A percentile compares a stretch with the other conserved stretches of the same genome.
These are phyloP conservation scores for Ceratosolen solmsi DNA, from an alignment of 1,140 invertebrate species.

Conservation along the genomic window DNA sequence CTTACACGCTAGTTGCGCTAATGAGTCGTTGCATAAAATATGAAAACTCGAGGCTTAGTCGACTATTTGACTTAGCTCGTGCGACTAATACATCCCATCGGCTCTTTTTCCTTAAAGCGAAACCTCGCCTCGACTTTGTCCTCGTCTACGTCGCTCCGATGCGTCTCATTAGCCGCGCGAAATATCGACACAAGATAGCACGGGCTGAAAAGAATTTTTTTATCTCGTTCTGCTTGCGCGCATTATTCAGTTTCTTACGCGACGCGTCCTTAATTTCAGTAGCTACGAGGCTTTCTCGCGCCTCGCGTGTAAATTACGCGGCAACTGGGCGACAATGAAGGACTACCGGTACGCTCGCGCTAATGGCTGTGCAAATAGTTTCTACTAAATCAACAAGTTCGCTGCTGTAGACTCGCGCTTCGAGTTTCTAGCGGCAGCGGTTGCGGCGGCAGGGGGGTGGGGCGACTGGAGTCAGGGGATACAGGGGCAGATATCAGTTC, in stretches of 20 bases:
- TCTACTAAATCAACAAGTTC: constrained; percentile 70
- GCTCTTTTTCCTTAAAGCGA: neutral
- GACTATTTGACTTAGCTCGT: neutral
- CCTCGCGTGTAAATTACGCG: constrained; percentile 27
- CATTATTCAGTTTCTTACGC: constrained; percentile 23
- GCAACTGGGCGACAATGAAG: constrained; percentile 46
- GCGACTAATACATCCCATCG: neutral
- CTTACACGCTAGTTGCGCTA: neutral
- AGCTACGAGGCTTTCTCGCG: neutral
- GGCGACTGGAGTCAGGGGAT: neutral
- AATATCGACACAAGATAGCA: constrained; percentile 34
- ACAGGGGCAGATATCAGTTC: neutral
- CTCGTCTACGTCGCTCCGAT: neutral
- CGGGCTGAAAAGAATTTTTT: constrained; percentile 1
- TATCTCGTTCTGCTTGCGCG: neutral
- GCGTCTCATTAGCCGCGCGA: constrained; percentile 31
- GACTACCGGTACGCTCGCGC: constrained; percentile 52
- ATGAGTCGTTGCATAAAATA: neutral
- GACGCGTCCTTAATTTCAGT: constrained; percentile 37
- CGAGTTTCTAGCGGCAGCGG: constrained; percentile 52
- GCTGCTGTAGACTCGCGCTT: neutral
- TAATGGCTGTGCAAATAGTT: constrained; percentile 71
- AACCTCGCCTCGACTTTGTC: neutral
- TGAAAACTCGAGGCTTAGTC: neutral
- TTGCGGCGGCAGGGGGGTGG: neutral